A percentile compares a stretch with the other conserved stretches of the same genome.
Evolutionary conservation across 2,888 invertebrate genomes (phyloP).

Genomic region (Limnephilus auricula): DNA sequence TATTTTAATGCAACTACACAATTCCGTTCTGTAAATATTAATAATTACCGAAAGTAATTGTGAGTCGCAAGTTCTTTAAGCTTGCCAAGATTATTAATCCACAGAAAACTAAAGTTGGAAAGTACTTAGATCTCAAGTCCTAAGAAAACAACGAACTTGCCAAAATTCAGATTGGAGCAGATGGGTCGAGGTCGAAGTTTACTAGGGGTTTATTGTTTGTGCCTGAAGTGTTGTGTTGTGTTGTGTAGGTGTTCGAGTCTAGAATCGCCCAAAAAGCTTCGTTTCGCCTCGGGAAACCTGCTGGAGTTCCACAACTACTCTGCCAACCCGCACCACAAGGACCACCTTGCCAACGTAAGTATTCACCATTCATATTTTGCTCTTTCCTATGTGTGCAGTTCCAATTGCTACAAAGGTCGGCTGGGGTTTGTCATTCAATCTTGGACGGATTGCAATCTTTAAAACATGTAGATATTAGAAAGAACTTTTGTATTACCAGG

Average conservation of each 20-base stretch:
- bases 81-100: too few species aligned
- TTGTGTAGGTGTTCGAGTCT: constrained; percentile 74
- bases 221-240: not conserved
- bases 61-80: not conserved
- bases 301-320: too few species aligned
- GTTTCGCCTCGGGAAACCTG: too few species aligned
- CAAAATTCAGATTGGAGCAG: not conserved
- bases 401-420: too few species aligned
- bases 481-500: not conserved
- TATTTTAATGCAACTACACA: not conserved
- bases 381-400: too few species aligned
- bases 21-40: not conserved
- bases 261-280: too few species aligned
- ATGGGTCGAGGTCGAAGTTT: not conserved
- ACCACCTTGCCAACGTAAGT: too few species aligned
- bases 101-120: too few species aligned
- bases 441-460: not conserved
- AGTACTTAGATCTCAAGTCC: too few species aligned
- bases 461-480: not conserved
- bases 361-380: not conserved
- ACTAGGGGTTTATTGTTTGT: not conserved
- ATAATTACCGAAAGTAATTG: not conserved
- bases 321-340: too few species aligned
- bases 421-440: too few species aligned
- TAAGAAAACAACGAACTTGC: not conserved